These are phyloP conservation scores for Prunella strophiata DNA, from an alignment of 2,797 vertebrate species.

Conservation along the genomic window DNA sequence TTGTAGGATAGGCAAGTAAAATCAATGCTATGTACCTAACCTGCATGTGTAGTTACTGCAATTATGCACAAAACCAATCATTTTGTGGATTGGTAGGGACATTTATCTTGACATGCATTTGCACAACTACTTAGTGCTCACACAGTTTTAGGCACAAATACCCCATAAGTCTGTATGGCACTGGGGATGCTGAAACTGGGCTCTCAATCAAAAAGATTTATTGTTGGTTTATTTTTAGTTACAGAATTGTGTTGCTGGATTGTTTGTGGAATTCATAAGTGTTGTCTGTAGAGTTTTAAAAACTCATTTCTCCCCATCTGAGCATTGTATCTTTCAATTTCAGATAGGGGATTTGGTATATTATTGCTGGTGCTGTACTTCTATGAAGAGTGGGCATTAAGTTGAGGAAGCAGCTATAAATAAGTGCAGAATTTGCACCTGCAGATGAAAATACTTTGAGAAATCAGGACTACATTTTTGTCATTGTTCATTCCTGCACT, in stretches of 20 bases:
- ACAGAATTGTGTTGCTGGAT: neutral
- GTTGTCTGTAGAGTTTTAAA: neutral
- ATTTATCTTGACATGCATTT: neutral
- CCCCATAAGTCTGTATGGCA: neutral
- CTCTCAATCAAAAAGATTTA: neutral
- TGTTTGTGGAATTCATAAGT: neutral
- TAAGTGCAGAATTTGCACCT: slow-evolving; percentile 13
- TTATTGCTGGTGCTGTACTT: neutral
- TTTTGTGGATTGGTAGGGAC: neutral
- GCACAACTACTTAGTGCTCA: neutral
- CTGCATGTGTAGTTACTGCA: neutral
- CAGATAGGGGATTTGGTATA: neutral
- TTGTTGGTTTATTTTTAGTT: neutral
- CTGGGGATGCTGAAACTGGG: neutral
- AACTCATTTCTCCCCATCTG: neutral
- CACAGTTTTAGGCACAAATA: neutral
- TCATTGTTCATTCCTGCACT: neutral
- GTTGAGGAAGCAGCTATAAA: neutral
- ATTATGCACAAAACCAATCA: neutral
- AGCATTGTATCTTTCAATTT: neutral
- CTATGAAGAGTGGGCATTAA: neutral
- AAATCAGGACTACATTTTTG: neutral
- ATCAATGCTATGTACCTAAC: neutral
- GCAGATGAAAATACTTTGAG: neutral
- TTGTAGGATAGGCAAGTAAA: neutral